Evolutionary conservation across 2,797 vertebrate species (phyloP).

Genomic region (Propithecus deckenii): DNA sequence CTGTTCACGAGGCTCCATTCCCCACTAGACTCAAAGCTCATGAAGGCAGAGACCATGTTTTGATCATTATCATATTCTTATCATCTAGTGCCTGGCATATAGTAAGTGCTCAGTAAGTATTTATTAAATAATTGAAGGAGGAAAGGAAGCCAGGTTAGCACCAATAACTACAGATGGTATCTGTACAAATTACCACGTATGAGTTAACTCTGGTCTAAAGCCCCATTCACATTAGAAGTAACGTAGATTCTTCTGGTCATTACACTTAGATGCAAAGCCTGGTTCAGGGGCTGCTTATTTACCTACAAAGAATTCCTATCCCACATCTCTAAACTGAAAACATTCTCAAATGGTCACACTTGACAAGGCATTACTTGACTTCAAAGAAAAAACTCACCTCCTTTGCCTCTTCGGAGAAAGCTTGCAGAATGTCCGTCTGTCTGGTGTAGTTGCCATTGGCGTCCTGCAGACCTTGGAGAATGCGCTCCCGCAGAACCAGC

Average conservation of each 20-base stretch:
- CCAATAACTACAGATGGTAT: background rate
- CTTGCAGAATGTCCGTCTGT: conserved; percentile 97
- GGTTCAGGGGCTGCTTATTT: background rate
- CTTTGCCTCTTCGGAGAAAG: conserved; percentile 95
- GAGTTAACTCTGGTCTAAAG: background rate
- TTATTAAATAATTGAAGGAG: background rate
- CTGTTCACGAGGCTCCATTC: background rate
- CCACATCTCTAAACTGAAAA: background rate
- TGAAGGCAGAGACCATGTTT: conserved; percentile 5
- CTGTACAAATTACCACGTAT: background rate
- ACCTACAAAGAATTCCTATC: background rate
- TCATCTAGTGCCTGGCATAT: background rate
- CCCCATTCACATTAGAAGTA: background rate
- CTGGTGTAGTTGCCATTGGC: conserved; percentile 99
- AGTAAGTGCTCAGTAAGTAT: conserved; percentile 8
- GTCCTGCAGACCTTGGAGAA: conserved; percentile 97
- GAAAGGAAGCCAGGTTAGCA: background rate
- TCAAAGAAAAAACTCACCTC: conserved; percentile 82
- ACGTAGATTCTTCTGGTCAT: background rate
- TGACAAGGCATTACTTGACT: background rate
- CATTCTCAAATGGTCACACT: background rate
- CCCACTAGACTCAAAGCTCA: background rate
- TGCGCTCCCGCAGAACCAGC: conserved; percentile 96
- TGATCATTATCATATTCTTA: background rate
- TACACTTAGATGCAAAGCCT: background rate